Evolutionary conservation across 2,797 vertebrate genomes (phyloP).

Genomic region (Nyctibius grandis): DNA sequence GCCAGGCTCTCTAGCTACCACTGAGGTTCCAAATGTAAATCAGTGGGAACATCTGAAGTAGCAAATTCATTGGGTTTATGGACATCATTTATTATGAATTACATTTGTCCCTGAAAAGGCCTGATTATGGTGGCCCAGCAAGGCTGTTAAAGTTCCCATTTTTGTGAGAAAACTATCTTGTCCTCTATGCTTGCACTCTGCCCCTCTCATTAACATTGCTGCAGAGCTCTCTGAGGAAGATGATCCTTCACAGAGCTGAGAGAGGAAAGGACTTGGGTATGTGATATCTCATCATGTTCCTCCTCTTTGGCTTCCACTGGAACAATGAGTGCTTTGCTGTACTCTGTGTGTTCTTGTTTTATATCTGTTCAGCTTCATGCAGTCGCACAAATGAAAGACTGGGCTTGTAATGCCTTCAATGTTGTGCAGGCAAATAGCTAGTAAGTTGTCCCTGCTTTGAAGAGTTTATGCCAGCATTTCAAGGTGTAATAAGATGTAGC

Average conservation of each 20-base stretch:
- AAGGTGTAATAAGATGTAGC: neutral
- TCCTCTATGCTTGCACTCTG: neutral
- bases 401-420: neutral
- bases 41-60: neutral
- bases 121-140: neutral
- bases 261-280: neutral
- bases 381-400: neutral
- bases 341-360: neutral
- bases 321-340: neutral
- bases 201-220: neutral
- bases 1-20: neutral
- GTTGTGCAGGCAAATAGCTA: neutral
- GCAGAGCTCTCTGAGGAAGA: neutral
- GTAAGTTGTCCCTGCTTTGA: neutral
- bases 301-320: neutral
- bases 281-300: neutral
- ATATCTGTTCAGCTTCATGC: neutral
- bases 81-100: neutral
- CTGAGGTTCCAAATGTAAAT: slow-evolving; percentile 28
- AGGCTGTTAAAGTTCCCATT: neutral
- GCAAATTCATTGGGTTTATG: neutral
- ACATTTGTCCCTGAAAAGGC: neutral
- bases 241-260: neutral
- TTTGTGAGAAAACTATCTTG: neutral
- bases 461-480: neutral